Base-by-base conservation (phyloP, 2,888 invertebrate species). In the Lasioglossum zephyrum region DNA sequence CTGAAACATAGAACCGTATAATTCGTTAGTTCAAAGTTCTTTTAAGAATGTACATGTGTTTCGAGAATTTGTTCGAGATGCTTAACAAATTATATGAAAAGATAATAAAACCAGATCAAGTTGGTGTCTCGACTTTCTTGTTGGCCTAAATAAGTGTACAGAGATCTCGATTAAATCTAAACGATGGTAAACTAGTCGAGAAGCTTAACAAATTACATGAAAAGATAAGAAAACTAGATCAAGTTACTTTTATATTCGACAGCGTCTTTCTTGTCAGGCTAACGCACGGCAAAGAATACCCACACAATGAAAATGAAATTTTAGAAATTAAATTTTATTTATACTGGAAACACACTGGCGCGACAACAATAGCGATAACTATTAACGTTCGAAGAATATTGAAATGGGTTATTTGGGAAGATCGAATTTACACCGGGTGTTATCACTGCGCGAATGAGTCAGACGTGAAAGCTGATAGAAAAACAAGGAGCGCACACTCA, bases 401-500 rank as follows among this genome's bases (percentile, higher is more conserved):
- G 9, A 53, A 16, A 53, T 26, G 39, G 0, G 69, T 22, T 41
- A 72, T 57, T 41, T 44, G 16, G 4, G n/a, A 41, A 16, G 70
- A 70, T 74, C 1, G 36, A 70, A 41, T 82, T 70, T 36, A 41
- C 26, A 53, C 16, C 69, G 41, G 26, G 18, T 18, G 70, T 73
- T 77, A 77, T 74, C 47, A 9, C 49, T 26, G 18, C 0, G 41
- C 22, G 57, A 77, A 70, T 84, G 80, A 85, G 74, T 85, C 80
- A 80, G 73, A 73, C 22, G 16, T 69, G 57, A 9, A 74, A 44
- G 60, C 70, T 47, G 60, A 73, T 79, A 18, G 41, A 36, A 31
- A 36, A 31, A 36, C 41, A 70, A 70, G 44, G 47, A 75, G 57
- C 63, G n/a, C 57, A 8, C 26, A 77, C 82, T 85, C 70, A 87